Evolutionary conservation across 2,888 invertebrate genomes (phyloP).

Genomic region (Athalia rosae): DNA sequence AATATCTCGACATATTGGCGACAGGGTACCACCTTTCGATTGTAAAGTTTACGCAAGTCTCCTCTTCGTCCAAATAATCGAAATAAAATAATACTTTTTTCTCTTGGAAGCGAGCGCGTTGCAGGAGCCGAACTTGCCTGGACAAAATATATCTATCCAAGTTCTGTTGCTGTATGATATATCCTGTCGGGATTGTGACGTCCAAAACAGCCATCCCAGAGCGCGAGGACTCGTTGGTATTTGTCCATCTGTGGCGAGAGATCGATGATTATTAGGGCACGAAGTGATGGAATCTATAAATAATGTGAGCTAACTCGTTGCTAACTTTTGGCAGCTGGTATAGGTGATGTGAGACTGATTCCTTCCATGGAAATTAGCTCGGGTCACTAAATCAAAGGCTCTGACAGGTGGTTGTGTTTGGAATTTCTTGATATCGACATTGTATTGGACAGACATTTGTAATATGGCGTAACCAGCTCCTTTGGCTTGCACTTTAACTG

Average conservation of each 20-base stretch:
- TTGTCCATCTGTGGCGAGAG: conserved; percentile 82
- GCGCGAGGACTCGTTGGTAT: conserved; percentile 84
- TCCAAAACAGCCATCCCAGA: conserved; percentile 93
- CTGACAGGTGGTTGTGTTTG: conserved; percentile 88
- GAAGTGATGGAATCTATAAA: not conserved
- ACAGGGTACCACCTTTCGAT: conserved; percentile 97
- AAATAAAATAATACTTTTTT: conserved; percentile 94
- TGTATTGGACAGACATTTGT: conserved; percentile 94
- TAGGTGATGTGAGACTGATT: conserved; percentile 96
- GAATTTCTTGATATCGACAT: conserved; percentile 89
- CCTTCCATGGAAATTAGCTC: conserved; percentile 87
- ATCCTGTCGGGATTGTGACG: conserved; percentile 92
- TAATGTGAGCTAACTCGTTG: conserved; percentile 6
- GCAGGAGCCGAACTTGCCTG: conserved; percentile 86
- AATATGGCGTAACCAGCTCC: conserved; percentile 96
- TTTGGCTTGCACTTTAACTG: conserved; percentile 92
- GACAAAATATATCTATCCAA: conserved; percentile 90
- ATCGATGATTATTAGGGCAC: not conserved
- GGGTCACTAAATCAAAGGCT: conserved; percentile 87
- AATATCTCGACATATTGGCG: conserved; percentile 95
- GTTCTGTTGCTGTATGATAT: conserved; percentile 92
- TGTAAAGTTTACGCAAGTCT: conserved; percentile 93
- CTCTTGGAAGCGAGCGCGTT: conserved; percentile 88
- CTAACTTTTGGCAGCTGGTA: conserved; percentile 89
- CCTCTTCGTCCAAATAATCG: conserved; percentile 88